Percentiles rank a stretch among this genome's conserved stretches.
phyloP scores from a whole-genome alignment of 2,888 invertebrate genomes.

The Blera fallax region DNA sequence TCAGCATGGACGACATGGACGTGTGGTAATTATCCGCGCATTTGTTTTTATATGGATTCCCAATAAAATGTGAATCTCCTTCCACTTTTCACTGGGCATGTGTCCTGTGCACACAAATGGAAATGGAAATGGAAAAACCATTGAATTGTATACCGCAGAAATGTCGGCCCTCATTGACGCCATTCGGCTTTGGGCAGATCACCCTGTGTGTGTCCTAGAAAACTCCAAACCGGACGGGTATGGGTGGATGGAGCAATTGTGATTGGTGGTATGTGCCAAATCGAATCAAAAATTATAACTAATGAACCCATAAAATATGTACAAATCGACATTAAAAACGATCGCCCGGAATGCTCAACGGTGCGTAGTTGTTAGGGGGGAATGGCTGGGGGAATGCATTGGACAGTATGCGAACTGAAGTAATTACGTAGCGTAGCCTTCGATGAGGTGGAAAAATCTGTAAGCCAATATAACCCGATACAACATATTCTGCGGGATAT shows the following conservation, averaged over 20 bases:
- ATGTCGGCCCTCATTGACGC: slow-evolving; percentile 50
- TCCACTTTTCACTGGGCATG: background rate
- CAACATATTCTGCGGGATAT: background rate
- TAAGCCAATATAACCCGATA: slow-evolving; percentile 12
- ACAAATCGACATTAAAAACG: slow-evolving; percentile 49
- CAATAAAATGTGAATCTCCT: slow-evolving; percentile 64
- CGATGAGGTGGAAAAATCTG: slow-evolving; percentile 33
- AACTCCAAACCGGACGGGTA: background rate
- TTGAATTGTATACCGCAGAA: slow-evolving; percentile 60
- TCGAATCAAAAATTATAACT: slow-evolving; percentile 71
- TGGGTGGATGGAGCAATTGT: background rate
- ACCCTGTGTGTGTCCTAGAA: background rate
- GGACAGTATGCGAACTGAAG: background rate
- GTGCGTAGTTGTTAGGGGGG: slow-evolving; percentile 9
- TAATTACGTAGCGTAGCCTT: slow-evolving; percentile 13
- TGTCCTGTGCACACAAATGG: background rate
- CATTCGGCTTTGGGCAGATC: background rate
- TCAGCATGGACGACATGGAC: slow-evolving; percentile 63
- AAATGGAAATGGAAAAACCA: slow-evolving; percentile 63
- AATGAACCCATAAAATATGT: slow-evolving; percentile 65
- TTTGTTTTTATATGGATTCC: slow-evolving; percentile 71
- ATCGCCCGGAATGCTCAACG: slow-evolving; percentile 22
- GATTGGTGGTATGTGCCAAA: slow-evolving; percentile 30
- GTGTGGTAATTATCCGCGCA: slow-evolving; percentile 71
- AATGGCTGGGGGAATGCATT: background rate